Percentiles rank a stretch among this genome's conserved stretches.
Evolutionary conservation across 2,113 vertebrate species (phyloP).

Genomic region (Cyanoliseus patagonus): DNA sequence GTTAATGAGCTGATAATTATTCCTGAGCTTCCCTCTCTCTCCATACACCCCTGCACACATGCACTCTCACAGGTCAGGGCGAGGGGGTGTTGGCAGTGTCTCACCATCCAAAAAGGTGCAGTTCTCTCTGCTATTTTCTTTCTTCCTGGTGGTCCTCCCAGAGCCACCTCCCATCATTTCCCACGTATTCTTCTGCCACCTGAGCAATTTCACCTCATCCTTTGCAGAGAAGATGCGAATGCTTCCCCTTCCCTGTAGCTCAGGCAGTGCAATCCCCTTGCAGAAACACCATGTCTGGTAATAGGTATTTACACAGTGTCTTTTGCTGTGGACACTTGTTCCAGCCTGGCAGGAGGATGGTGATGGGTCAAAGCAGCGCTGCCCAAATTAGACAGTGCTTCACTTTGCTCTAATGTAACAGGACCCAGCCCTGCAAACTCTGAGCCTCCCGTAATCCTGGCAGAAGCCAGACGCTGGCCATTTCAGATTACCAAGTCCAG

Average conservation of each 20-base stretch:
- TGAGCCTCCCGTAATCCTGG: neutral
- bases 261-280: neutral
- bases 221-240: neutral
- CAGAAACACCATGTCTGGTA: neutral
- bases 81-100: neutral
- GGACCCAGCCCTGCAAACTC: neutral
- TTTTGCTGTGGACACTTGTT: neutral
- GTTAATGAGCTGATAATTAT: neutral
- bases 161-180: neutral
- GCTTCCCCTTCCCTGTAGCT: neutral
- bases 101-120: neutral
- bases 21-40: neutral
- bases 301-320: neutral
- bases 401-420: neutral
- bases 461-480: neutral
- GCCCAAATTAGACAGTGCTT: neutral
- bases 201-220: neutral
- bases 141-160: neutral
- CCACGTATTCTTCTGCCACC: neutral
- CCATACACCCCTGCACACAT: neutral
- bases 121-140: neutral
- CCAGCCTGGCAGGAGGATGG: neutral
- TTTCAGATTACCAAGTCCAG: neutral
- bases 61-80: fast-evolving
- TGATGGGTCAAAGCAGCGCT: neutral